phyloP scores from a whole-genome alignment of 2,888 invertebrate genomes.

The Watsonalla cultraria region DNA sequence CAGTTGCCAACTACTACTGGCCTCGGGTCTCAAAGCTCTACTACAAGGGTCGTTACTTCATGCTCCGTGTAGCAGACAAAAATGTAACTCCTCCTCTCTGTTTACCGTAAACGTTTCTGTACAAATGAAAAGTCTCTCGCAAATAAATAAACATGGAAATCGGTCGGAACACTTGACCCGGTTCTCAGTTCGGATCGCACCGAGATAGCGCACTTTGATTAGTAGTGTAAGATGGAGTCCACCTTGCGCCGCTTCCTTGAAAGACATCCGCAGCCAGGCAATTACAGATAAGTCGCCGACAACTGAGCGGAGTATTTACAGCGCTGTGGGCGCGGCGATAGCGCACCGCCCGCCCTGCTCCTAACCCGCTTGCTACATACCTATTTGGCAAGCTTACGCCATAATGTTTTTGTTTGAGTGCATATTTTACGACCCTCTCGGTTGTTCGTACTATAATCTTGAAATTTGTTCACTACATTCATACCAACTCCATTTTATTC shows the following conservation, averaged over 20 bases:
- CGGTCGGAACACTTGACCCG: slow-evolving; percentile 56
- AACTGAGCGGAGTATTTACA: slow-evolving; percentile 71
- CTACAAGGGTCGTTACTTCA: slow-evolving; percentile 97
- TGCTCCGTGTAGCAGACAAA: slow-evolving; percentile 97
- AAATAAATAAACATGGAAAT: slow-evolving; percentile 52
- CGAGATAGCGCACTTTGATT: slow-evolving; percentile 57
- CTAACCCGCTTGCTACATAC: slow-evolving; percentile 10
- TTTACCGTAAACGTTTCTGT: not conserved
- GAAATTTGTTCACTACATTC: not conserved
- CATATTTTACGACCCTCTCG: not conserved
- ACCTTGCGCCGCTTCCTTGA: slow-evolving; percentile 66
- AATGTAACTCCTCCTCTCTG: slow-evolving; percentile 82
- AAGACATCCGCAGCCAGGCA: slow-evolving; percentile 76
- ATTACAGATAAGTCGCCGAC: slow-evolving; percentile 75
- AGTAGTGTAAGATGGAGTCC: slow-evolving; percentile 66
- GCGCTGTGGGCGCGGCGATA: slow-evolving; percentile 59
- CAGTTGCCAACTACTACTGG: slow-evolving; percentile 99
- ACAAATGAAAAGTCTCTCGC: slow-evolving; percentile 15
- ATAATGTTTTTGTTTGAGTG: not conserved
- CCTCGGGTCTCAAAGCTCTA: slow-evolving; percentile 97
- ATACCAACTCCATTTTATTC: too few relatives aligned
- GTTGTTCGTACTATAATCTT: not conserved
- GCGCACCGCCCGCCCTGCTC: slow-evolving; percentile 19
- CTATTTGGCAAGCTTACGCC: slow-evolving; percentile 1
- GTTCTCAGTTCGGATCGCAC: slow-evolving; percentile 51